phyloP scores from a whole-genome alignment of 2,797 vertebrate species.

The Sylvia borin region DNA sequence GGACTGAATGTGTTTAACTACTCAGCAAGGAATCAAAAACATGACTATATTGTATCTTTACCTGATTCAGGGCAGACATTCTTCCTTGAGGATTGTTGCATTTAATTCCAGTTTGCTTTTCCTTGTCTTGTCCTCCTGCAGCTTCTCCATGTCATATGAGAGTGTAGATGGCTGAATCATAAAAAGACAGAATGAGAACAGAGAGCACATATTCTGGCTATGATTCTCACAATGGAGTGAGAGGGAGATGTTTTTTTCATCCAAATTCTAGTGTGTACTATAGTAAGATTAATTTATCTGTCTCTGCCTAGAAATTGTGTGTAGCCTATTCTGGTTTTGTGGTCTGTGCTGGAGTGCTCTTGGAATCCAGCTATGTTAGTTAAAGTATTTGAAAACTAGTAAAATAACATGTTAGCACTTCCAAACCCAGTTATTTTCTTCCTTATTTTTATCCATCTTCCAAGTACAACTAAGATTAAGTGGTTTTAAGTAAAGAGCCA shows the following conservation, averaged over 20 bases:
- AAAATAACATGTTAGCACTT: constrained; percentile 50
- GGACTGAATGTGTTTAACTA: too few relatives aligned
- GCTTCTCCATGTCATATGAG: not conserved
- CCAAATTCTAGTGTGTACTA: not conserved
- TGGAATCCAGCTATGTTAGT: constrained; percentile 5
- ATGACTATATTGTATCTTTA: not conserved
- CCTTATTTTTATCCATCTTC: constrained; percentile 49
- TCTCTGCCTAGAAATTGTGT: not conserved
- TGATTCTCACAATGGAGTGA: not conserved
- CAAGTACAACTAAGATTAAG: constrained; percentile 6
- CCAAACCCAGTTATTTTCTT: constrained; percentile 22
- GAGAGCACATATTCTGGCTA: not conserved
- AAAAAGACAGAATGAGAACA: not conserved
- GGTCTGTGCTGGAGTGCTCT: not conserved
- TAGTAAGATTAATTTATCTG: constrained; percentile 6
- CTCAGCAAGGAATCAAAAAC: too few relatives aligned
- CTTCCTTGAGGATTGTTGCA: not conserved
- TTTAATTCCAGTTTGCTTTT: not conserved
- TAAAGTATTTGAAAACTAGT: constrained; percentile 46
- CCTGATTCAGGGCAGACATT: not conserved
- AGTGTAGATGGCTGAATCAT: not conserved
- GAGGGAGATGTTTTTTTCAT: not conserved
- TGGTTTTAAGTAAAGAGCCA: not conserved
- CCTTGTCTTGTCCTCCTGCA: not conserved
- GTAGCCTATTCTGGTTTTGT: constrained; percentile 31